Conservation (phyloP, 2,888 invertebrate species). For the Capitulum mitella region DNA sequence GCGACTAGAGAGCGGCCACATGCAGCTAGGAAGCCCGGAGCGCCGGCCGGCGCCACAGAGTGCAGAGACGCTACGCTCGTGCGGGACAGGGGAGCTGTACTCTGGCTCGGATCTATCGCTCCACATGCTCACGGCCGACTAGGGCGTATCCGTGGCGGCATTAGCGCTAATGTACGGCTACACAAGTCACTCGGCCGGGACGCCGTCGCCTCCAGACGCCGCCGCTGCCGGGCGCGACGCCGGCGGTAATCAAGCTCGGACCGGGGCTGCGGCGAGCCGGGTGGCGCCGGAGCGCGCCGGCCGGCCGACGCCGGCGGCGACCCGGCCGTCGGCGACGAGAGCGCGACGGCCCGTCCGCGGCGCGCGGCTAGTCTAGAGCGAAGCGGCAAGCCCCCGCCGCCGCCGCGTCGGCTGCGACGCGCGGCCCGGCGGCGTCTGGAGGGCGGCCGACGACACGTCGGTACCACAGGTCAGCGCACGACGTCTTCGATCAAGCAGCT, state of each 20-base stretch:
- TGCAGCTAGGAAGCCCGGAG: neutral
- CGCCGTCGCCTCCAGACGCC: too few relatives aligned
- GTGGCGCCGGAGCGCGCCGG: constrained; percentile 30
- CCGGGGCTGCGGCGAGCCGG: constrained; percentile 1
- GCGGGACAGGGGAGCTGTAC: constrained; percentile 4
- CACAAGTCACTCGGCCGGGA: neutral
- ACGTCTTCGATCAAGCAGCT: neutral
- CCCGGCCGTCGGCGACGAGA: neutral
- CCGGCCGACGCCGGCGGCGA: neutral
- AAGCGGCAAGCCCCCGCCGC: too few relatives aligned
- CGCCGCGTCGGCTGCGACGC: too few relatives aligned
- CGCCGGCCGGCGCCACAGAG: neutral
- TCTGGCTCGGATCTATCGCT: constrained; percentile 24
- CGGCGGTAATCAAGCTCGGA: too few relatives aligned
- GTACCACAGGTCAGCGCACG: neutral
- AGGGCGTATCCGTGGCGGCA: neutral
- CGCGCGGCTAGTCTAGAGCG: too few relatives aligned
- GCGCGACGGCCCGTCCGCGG: neutral
- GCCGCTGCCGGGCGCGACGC: too few relatives aligned
- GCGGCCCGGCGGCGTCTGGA: too few relatives aligned
- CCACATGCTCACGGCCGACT: constrained; percentile 30
- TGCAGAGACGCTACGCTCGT: neutral
- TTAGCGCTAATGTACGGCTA: neutral
- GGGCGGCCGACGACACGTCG: too few relatives aligned
- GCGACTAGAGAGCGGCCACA: neutral